Evolutionary conservation across 2,113 vertebrate species (phyloP), one percentile per base, ranked within the genome.

Genomic region (Seriola rivoliana): DNA sequence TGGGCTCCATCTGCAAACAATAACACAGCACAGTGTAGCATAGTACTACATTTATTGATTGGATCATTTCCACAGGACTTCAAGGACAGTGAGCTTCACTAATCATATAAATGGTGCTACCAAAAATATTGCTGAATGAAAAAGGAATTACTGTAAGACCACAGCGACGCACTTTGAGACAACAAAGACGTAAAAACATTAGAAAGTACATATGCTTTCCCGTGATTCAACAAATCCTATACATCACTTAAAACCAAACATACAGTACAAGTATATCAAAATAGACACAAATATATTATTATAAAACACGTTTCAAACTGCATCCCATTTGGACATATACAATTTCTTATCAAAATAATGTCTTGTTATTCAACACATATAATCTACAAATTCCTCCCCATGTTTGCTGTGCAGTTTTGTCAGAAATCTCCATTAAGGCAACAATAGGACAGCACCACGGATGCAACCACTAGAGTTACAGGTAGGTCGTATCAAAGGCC

Each of bases 381-480:
- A 71, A 68, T 77, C 25, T 64, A 82, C 72, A 88, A 71, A 69
- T 80, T 74, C n/a, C 72, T 81, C 80, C 67, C 38, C 46, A 78
- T 78, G 82, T 82, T 82, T 75, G 66, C 86, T 90, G 88, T 92
- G 92, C 90, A 90, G 82, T 79, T 90, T 72, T 83, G 32, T 80
- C 57, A 70, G 69, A 84, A 85, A 88, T 86, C 59, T 85, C 60
- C 63, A 62, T 88, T 93, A 93, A 94, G 94, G 93, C 93, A 93
- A 91, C 50, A 44, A 81, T 71, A 91, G 89, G 91, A 93, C 88
- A 94, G 94, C 92, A 94, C 93, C 93, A 90, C 84, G 85, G 78
- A 92, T 88, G 84, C 85, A 85, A 90, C 88, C 90, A 84, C 69
- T 76, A 74, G 90, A 92, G 85, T 93, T 82, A 88, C 85, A 88